Evolutionary conservation across 2,797 vertebrate species (phyloP), one percentile per base, ranked within the genome.

Genomic region (Hydrocynus forskahlii): DNA sequence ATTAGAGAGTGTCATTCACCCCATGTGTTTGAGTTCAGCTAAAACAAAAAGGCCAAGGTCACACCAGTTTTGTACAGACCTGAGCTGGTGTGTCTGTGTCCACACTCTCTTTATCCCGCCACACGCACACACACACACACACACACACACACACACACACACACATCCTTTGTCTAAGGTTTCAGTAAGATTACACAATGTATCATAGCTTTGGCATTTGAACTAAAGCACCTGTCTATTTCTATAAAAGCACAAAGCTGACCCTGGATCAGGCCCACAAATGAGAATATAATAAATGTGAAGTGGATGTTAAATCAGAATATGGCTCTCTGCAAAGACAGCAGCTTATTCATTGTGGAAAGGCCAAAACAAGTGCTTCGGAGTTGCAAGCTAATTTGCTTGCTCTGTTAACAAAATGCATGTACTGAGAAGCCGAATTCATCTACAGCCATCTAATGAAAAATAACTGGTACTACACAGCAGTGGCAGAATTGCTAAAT

Each of bases 21-120:
- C 16, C 35, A 38, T 19, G 17, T 43, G 7, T n/a, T 7, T n/a
- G 19, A 17, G 38, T n/a, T 38, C 7, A 16, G 6, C 38, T 40
- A 17, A 35, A 81, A 78, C 84, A 78, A 87, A 78, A 87, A 82
- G 82, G 78, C 78, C 76, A 67, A 78, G 81, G 80, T 82, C 75
- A 69, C 57, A 74, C 21, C 35, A 71, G 23, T 35, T 81, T 17
- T 55, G 60, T 55, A 67, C 54, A 48, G 60, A 66, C 17, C 59
- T 68, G 68, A 21, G 21, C 29, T 38, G 19, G 2, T 68, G 66
- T 17, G 17, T 4, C 38, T 52, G 12, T 16, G 21, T 1, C 10
- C 14, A 50, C 45, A 21, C 68, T 5, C 45, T 4, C 23, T 10
- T 7, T 6, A 70, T 14, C 21, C 45, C 43, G 29, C 12, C n/a